These are phyloP conservation scores for Drosophila nannoptera DNA, from an alignment of 1,140 invertebrate genomes.

Conservation along the genomic window DNA sequence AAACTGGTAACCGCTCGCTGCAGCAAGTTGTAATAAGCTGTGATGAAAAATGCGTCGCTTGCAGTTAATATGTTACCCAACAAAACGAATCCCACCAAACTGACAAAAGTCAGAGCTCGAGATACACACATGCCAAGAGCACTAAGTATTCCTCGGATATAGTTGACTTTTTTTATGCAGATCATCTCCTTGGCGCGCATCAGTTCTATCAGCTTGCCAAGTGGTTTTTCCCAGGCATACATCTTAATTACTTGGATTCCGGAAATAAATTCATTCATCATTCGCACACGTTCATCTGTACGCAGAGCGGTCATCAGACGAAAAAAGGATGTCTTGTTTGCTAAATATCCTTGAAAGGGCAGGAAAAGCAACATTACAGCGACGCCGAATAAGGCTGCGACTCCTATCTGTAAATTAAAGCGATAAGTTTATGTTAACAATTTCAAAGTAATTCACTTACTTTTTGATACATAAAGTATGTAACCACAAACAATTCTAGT, in stretches of 20 bases:
- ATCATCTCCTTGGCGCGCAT: constrained; percentile 81
- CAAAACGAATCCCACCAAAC: constrained; percentile 87
- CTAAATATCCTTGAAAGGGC: constrained; percentile 89
- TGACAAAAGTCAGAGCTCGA: constrained; percentile 87
- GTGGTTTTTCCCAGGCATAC: constrained; percentile 92
- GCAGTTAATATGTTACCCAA: constrained; percentile 80
- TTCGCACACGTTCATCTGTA: constrained; percentile 89
- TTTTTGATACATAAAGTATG: constrained; percentile 79
- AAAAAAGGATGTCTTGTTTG: constrained; percentile 84
- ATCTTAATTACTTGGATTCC: constrained; percentile 95
- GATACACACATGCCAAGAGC: constrained; percentile 87
- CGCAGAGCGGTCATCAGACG: constrained; percentile 83
- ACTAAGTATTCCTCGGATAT: constrained; percentile 85
- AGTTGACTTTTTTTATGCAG: constrained; percentile 83
- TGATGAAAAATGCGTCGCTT: constrained; percentile 87
- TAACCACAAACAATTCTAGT: constrained; percentile 80
- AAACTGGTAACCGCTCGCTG: constrained; percentile 86
- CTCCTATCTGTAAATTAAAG: constrained; percentile 7
- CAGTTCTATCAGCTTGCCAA: constrained; percentile 82
- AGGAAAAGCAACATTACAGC: constrained; percentile 88
- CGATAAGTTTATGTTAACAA: too few species aligned
- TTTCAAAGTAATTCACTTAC: neutral
- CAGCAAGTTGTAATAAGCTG: constrained; percentile 86
- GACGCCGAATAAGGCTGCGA: constrained; percentile 86
- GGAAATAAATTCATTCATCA: constrained; percentile 94